Evolutionary conservation across 2,888 invertebrate species (phyloP), one percentile per base, ranked within the genome.

Genomic region (Spatulosminthurus flaviceps): DNA sequence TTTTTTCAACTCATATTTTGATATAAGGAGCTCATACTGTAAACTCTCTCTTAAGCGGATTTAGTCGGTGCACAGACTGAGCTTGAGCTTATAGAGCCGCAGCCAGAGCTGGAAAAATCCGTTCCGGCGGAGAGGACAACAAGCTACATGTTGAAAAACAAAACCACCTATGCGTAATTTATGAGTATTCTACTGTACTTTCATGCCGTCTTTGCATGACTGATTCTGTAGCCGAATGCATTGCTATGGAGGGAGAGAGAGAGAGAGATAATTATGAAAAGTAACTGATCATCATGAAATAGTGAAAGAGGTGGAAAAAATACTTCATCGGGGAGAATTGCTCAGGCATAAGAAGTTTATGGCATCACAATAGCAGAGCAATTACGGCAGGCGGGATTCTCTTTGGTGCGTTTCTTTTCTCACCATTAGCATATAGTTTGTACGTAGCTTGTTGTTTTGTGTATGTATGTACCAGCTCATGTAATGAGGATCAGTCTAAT

Each of bases 301-400:
- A 21, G 60, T 60, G 21, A 21, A 60, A 60, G 2, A 60, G 21
- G 9, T 9, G 9, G 9, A 34, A 34, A 34, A 34, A 34, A 34
- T 7, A 9, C 34, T 21, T 60, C 60, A 60, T 60, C 21, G 16
- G n/a, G 60, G 60, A 60, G 60, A 60, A 21, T 60, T 60, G 60
- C 60, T 60, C 60, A 60, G 60, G 60, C 60, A 60, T 60, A 21
- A 60, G 60, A 60, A 60, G 60, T 60, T 60, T 60, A 60, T 60
- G 60, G 60, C 60, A 60, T 60, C 19, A 21, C 60, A 60, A 34
- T 34, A 34, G 34, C 34, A 34, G 34, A 34, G 34, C 34, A 34
- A 34, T 34, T 34, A 34, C 34, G 34, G 9, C 34, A 34, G 34
- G 34, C 34, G 34, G 34, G 34, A 4, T 34, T 34, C 34, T 34